phyloP scores from a whole-genome alignment of 2,797 vertebrate species.

The Coilia nasus region DNA sequence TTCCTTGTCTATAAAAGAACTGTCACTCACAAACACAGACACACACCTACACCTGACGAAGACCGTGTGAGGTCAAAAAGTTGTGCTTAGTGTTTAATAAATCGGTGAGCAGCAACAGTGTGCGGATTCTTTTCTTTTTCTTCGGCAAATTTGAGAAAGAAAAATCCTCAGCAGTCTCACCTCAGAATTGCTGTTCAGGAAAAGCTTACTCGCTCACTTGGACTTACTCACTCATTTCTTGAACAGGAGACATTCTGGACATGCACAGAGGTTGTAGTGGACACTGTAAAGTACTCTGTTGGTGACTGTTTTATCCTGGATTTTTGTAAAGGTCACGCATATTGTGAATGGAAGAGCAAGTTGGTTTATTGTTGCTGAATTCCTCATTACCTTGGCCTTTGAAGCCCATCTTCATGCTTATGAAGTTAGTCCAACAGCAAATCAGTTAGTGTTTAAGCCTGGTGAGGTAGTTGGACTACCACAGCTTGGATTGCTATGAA shows the following conservation, averaged over 20 bases:
- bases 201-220: too few species aligned
- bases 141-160: slow-evolving; percentile 27
- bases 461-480: slow-evolving; percentile 10
- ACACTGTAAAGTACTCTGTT: slow-evolving; percentile 27
- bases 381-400: neutral
- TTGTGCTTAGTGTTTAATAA: too few species aligned
- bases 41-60: too few species aligned
- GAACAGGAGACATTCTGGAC: slow-evolving; percentile 29
- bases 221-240: neutral
- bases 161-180: slow-evolving; percentile 20
- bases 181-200: neutral
- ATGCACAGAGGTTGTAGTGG: neutral
- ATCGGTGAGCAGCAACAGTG: too few species aligned
- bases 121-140: too few species aligned
- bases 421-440: neutral
- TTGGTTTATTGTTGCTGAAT: slow-evolving; percentile 30
- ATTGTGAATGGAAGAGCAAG: slow-evolving; percentile 24
- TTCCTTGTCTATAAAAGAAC: too few species aligned
- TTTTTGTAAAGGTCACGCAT: slow-evolving; percentile 16
- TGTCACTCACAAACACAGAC: too few species aligned
- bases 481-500: neutral
- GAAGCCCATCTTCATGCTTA: slow-evolving; percentile 20
- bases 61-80: too few species aligned
- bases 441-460: slow-evolving; percentile 11
- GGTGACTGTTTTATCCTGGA: slow-evolving; percentile 34